A percentile compares a stretch with the other conserved stretches of the same genome.
Conservation (phyloP, 2,888 invertebrate species). For the Congeria kusceri region DNA sequence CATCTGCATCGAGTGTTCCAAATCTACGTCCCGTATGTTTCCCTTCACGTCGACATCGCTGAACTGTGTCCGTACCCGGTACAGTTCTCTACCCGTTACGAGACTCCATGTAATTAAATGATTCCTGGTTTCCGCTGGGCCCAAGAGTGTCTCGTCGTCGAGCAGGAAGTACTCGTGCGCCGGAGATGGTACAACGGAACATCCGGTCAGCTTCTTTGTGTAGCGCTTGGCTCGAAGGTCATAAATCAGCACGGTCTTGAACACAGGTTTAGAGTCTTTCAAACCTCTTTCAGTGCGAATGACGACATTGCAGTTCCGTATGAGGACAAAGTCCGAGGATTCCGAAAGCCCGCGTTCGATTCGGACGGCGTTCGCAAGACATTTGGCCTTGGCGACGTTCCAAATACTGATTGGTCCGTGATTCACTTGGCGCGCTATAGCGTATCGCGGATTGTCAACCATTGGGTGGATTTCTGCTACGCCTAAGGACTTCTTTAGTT, state of each 20-base stretch:
- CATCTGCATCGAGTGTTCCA: slow-evolving; percentile 52
- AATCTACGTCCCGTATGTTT: slow-evolving; percentile 47
- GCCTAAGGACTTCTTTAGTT: slow-evolving; percentile 77
- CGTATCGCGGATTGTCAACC: slow-evolving; percentile 79
- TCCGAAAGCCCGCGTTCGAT: slow-evolving; percentile 81
- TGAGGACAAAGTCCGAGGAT: slow-evolving; percentile 79
- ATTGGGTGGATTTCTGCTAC: slow-evolving; percentile 79
- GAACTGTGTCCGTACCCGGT: slow-evolving; percentile 79
- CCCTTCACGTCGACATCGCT: slow-evolving; percentile 68
- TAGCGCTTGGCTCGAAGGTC: slow-evolving; percentile 80
- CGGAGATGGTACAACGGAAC: slow-evolving; percentile 81
- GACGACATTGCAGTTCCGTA: slow-evolving; percentile 78
- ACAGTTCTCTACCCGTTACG: slow-evolving; percentile 76
- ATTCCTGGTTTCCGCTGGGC: slow-evolving; percentile 80
- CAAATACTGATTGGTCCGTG: slow-evolving; percentile 83
- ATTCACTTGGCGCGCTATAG: slow-evolving; percentile 80
- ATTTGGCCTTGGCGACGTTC: slow-evolving; percentile 81
- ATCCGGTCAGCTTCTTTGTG: slow-evolving; percentile 76
- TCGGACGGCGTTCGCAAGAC: slow-evolving; percentile 75
- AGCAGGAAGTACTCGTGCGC: slow-evolving; percentile 82
- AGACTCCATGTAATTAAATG: slow-evolving; percentile 84
- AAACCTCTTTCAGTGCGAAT: slow-evolving; percentile 82
- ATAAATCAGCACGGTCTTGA: slow-evolving; percentile 80
- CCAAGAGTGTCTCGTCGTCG: slow-evolving; percentile 79
- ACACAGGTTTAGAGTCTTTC: slow-evolving; percentile 79